These are phyloP conservation scores for Anguilla marmorata DNA, from an alignment of 2,797 vertebrate genomes.

Conservation along the genomic window DNA sequence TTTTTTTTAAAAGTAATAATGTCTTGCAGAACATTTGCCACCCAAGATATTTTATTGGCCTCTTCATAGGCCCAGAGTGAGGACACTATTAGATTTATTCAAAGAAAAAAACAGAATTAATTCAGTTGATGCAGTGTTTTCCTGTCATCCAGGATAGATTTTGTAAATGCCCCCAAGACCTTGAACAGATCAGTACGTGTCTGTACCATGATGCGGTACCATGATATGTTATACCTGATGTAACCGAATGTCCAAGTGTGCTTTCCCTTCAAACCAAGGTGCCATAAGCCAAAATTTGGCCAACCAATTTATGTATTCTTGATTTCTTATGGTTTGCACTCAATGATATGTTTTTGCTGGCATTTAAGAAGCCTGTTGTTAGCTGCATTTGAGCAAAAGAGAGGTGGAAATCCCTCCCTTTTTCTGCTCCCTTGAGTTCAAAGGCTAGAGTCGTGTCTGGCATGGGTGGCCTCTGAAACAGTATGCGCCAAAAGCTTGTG, in stretches of 20 bases:
- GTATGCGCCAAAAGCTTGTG: slow-evolving; percentile 26
- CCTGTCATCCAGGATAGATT: not conserved
- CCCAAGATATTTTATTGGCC: not conserved
- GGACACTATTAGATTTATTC: not conserved
- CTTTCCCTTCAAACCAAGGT: slow-evolving; percentile 16
- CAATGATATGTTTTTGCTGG: not conserved
- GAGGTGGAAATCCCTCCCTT: not conserved
- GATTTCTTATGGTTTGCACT: slow-evolving; percentile 18
- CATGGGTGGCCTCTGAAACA: slow-evolving; percentile 22
- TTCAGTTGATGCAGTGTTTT: not conserved
- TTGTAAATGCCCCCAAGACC: not conserved
- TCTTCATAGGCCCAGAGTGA: not conserved
- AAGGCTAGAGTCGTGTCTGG: slow-evolving; percentile 6
- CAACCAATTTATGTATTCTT: slow-evolving; percentile 1
- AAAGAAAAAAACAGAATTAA: not conserved
- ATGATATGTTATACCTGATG: not conserved
- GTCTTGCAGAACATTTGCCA: not conserved
- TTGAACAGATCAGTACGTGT: not conserved
- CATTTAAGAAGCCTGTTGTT: not conserved
- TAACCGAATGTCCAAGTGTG: slow-evolving; percentile 10
- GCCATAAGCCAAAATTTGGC: slow-evolving; percentile 13
- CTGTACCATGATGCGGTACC: not conserved
- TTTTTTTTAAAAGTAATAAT: not conserved
- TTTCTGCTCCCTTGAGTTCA: not conserved
- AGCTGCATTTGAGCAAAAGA: slow-evolving; percentile 10